Percentiles rank a stretch among this genome's conserved stretches.
These are phyloP conservation scores for Falcaria lacertinaria DNA, from an alignment of 2,888 invertebrate genomes.

Conservation along the genomic window DNA sequence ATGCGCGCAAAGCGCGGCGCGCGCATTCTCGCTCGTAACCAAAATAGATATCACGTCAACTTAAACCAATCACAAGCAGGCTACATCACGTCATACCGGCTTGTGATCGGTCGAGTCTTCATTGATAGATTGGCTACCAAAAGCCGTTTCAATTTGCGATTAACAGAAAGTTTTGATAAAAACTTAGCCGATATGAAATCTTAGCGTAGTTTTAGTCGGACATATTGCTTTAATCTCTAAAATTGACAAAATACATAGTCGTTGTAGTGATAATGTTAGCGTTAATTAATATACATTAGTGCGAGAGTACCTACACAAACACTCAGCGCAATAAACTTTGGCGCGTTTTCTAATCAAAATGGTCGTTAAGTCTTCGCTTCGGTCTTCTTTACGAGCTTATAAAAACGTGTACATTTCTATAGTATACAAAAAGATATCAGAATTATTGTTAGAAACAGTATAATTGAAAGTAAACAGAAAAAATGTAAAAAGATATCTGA, in stretches of 20 bases:
- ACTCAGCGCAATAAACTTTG: slow-evolving; percentile 32
- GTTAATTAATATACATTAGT: slow-evolving; percentile 7
- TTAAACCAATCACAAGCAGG: slow-evolving; percentile 47
- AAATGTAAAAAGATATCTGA: too few species aligned
- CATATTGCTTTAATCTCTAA: slow-evolving; percentile 36
- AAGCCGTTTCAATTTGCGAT: slow-evolving; percentile 71
- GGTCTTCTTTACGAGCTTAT: background rate
- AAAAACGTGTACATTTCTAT: too few species aligned
- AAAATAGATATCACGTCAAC: slow-evolving; percentile 71
- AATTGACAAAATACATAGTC: slow-evolving; percentile 21
- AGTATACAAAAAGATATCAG: too few species aligned
- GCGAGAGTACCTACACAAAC: slow-evolving; percentile 25
- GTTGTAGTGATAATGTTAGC: slow-evolving; percentile 2
- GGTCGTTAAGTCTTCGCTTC: slow-evolving; percentile 15
- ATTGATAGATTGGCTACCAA: slow-evolving; percentile 67
- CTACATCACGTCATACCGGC: slow-evolving; percentile 51
- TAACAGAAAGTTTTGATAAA: slow-evolving; percentile 75
- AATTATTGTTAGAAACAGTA: too few species aligned
- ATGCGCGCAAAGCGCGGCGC: slow-evolving; percentile 42
- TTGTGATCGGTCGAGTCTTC: slow-evolving; percentile 57
- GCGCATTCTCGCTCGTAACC: slow-evolving; percentile 54
- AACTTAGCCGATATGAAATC: slow-evolving; percentile 67
- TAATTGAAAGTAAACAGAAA: too few species aligned
- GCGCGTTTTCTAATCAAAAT: slow-evolving; percentile 39
- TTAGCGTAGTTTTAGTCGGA: slow-evolving; percentile 50